Percentiles rank a stretch among this genome's conserved stretches.
Conservation (phyloP, 2,888 invertebrate genomes). For the Monopis laevigella region DNA sequence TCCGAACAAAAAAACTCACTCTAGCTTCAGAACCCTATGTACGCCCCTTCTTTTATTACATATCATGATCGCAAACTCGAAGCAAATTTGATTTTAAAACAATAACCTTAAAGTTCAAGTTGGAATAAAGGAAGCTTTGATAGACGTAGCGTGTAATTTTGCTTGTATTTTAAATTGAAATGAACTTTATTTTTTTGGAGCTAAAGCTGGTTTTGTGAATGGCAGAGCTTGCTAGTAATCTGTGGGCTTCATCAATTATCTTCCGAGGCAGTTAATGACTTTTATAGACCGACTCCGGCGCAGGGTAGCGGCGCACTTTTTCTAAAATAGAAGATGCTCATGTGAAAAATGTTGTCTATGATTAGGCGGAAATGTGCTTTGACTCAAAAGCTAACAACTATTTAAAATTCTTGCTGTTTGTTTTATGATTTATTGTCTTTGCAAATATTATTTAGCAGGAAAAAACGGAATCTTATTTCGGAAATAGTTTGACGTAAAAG, state of each 20-base stretch:
- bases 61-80: constrained; percentile 12
- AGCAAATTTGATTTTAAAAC: constrained; percentile 3
- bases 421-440: too few relatives aligned
- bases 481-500: too few relatives aligned
- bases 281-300: constrained; percentile 53
- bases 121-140: too few relatives aligned
- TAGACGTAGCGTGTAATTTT: constrained; percentile 2
- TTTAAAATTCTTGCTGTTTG: too few relatives aligned
- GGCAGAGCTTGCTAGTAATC: constrained; percentile 49
- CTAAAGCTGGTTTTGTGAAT: constrained; percentile 15
- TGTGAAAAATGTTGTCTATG: constrained; percentile 3
- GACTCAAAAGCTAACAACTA: too few relatives aligned
- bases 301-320: constrained; percentile 19
- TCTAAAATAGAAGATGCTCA: constrained; percentile 24
- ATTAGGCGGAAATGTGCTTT: not conserved
- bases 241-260: constrained; percentile 64
- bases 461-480: too few relatives aligned
- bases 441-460: too few relatives aligned
- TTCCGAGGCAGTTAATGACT: constrained; percentile 63
- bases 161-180: not conserved
- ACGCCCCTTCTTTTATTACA: constrained; percentile 52
- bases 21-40: constrained; percentile 16
- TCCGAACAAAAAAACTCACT: constrained; percentile 28
- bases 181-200: constrained; percentile 14
- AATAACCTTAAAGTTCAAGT: not conserved